A percentile compares a stretch with the other conserved stretches of the same genome.
Conservation (phyloP, 2,888 invertebrate species). For the Sinohyriopsis cumingii region DNA sequence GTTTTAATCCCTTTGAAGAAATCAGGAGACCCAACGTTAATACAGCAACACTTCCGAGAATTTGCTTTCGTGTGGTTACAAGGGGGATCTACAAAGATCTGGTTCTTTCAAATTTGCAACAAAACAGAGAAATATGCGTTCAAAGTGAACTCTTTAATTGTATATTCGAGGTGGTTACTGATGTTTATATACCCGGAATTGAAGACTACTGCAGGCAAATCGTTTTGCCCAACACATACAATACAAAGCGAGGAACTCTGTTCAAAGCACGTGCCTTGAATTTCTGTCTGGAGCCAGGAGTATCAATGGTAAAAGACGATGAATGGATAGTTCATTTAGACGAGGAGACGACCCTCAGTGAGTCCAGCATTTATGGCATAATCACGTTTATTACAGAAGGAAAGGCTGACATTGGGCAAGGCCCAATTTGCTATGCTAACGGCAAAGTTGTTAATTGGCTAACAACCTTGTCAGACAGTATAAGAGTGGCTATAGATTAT, state of each 20-base stretch:
- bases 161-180: slow-evolving; percentile 44
- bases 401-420: slow-evolving; percentile 49
- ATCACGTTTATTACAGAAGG: slow-evolving; percentile 45
- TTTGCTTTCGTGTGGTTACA: slow-evolving; percentile 53
- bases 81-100: slow-evolving; percentile 43
- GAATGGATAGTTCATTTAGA: slow-evolving; percentile 59
- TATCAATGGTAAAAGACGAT: slow-evolving; percentile 41
- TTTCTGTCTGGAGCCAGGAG: slow-evolving; percentile 41
- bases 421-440: slow-evolving; percentile 34
- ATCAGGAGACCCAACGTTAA: not conserved
- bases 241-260: slow-evolving; percentile 27
- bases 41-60: slow-evolving; percentile 26
- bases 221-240: slow-evolving; percentile 40
- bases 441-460: slow-evolving; percentile 24
- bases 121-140: slow-evolving; percentile 26
- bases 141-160: slow-evolving; percentile 30
- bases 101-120: slow-evolving; percentile 29
- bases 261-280: slow-evolving; percentile 54
- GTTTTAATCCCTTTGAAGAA: slow-evolving; percentile 13
- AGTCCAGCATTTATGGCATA: slow-evolving; percentile 43
- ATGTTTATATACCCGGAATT: slow-evolving; percentile 24
- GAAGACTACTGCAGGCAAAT: slow-evolving; percentile 25
- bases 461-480: slow-evolving; percentile 30
- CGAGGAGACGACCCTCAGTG: slow-evolving; percentile 52
- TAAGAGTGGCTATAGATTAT: slow-evolving; percentile 28